Evolutionary conservation across 2,888 invertebrate species (phyloP).

Genomic region (Argynnis bischoffii): DNA sequence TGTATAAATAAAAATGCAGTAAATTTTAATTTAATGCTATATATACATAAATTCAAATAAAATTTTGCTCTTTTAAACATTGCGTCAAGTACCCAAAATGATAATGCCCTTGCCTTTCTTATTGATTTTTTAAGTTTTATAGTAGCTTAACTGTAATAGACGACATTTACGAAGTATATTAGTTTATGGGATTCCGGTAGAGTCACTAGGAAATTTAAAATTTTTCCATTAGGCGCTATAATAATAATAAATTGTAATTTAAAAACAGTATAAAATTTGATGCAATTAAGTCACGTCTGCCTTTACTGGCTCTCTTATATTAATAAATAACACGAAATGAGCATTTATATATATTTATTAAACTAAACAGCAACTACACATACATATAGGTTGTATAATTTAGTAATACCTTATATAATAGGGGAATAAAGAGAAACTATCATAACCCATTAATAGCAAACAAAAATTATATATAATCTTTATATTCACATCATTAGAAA

Average conservation of each 20-base stretch:
- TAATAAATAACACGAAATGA: conserved; percentile 17
- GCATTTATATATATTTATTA: conserved; percentile 8
- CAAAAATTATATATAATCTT: conserved; percentile 10
- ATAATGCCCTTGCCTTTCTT: no score
- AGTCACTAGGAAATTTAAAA: conserved; percentile 26
- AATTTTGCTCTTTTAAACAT: no score
- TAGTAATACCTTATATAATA: conserved; percentile 1
- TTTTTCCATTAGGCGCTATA: conserved; percentile 34
- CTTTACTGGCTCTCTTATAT: conserved; percentile 21
- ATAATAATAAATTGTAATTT: conserved; percentile 43
- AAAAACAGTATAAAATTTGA: conserved; percentile 36
- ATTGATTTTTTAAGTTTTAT: no score
- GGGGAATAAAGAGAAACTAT: not conserved
- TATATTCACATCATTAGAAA: conserved; percentile 11
- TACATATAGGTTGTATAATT: not conserved
- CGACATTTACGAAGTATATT: not conserved
- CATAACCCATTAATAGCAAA: conserved; percentile 11
- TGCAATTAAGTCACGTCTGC: conserved; percentile 32
- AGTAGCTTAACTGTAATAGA: not conserved
- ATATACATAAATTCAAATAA: no score
- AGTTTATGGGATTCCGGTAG: conserved; percentile 29
- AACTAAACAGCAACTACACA: not conserved
- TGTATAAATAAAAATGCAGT: no score
- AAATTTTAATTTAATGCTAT: no score
- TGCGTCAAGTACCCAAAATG: no score